A percentile compares a stretch with the other conserved stretches of the same genome.
phyloP scores from a whole-genome alignment of 1,140 invertebrate genomes.

The Uloborus diversus region DNA sequence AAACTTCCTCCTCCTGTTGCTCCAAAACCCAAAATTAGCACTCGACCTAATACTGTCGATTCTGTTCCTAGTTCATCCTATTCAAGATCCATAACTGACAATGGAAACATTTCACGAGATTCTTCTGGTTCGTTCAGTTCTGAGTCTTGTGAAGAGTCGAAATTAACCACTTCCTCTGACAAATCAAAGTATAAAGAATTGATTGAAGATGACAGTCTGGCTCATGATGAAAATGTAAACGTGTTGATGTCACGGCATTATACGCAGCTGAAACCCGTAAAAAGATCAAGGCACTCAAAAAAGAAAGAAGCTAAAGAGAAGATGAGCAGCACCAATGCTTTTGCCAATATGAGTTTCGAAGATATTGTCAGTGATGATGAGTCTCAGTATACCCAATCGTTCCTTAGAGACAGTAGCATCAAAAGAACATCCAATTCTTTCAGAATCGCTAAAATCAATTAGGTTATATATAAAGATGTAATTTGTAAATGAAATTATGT shows the following conservation, averaged over 20 bases:
- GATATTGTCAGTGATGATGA: constrained; percentile 78
- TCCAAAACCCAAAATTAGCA: constrained; percentile 30
- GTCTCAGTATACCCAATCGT: constrained; percentile 37
- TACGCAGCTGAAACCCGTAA: constrained; percentile 49
- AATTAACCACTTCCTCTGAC: constrained; percentile 26
- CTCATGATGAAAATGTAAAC: constrained; percentile 49
- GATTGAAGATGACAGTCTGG: constrained; percentile 32
- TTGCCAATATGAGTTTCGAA: constrained; percentile 83
- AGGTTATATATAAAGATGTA: constrained; percentile 16
- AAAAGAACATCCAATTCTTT: constrained; percentile 52
- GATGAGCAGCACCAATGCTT: constrained; percentile 66
- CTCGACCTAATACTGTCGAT: not conserved
- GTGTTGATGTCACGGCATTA: constrained; percentile 46
- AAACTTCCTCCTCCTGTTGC: constrained; percentile 30
- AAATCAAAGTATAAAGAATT: constrained; percentile 49
- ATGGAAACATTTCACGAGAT: constrained; percentile 46
- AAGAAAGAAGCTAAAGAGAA: constrained; percentile 57
- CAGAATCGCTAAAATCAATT: constrained; percentile 51
- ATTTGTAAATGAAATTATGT: constrained; percentile 23
- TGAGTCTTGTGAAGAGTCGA: constrained; percentile 34
- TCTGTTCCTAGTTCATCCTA: not conserved
- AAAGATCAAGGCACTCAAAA: constrained; percentile 58
- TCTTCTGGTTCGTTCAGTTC: constrained; percentile 46
- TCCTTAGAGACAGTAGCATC: constrained; percentile 37
- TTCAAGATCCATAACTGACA: not conserved